These are phyloP conservation scores for Muraenolepis orangiensis DNA, from an alignment of 2,797 vertebrate species.

Conservation along the genomic window DNA sequence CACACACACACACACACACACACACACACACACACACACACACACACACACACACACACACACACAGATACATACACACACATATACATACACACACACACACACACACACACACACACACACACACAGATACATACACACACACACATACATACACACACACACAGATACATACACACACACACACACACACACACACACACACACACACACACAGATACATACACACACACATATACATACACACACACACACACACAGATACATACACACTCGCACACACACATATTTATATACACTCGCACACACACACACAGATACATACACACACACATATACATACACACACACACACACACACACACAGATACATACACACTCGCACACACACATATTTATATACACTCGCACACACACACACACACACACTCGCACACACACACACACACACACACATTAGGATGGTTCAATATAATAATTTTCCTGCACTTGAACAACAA, in stretches of 20 bases:
- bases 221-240: neutral
- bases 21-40: no score
- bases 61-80: constrained; percentile 46
- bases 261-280: no score
- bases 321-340: neutral
- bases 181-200: constrained; percentile 33
- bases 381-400: no score
- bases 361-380: neutral
- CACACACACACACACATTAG: constrained; percentile 52
- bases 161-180: no score
- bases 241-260: neutral
- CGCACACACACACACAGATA: neutral
- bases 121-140: no score
- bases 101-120: constrained; percentile 33
- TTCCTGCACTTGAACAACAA: constrained; percentile 31
- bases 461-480: constrained; percentile 50
- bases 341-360: neutral
- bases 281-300: no score
- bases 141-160: no score
- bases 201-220: constrained; percentile 34
- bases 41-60: constrained; percentile 20
- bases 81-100: no score
- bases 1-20: no score
- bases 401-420: no score
- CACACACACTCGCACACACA: constrained; percentile 6